Evolutionary conservation across 2,797 vertebrate genomes (phyloP), one percentile per base, ranked within the genome.

Genomic region (Oreochromis mossambicus): DNA sequence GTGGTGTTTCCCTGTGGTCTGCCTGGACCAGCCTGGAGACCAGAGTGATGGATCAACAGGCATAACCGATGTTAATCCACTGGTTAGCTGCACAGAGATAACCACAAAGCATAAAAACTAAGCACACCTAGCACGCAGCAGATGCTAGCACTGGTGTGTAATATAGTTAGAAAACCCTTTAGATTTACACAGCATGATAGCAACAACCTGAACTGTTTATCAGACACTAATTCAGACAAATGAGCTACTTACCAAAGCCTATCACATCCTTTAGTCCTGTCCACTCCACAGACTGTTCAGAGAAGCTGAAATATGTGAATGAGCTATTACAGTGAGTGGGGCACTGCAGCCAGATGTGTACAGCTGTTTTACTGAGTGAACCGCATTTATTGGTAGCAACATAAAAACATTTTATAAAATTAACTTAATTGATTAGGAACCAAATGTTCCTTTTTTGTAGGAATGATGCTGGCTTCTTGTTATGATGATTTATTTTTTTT

Each of bases 371-470:
- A 36, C 10, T 63, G 58, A 63, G 58, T 63, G 58, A 58, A n/a
- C 1, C 6, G n/a, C 6, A n/a, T 63, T 36, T 5, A 63, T 36
- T 63, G 32, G 10, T 5, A 63, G 32, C 58, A 63, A 63, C 58
- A 8, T 36, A 2, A 36, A 63, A 19, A 36, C 32, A 63, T 63
- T 63, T 36, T 6, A 63, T 63, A 5, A 61, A 61, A n/a, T 36
- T 13, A 8, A 63, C 32, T 2, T 63, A 63, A 63, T 13, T 63
- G 32, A 36, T 63, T 63, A 63, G 12, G 11, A 36, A 63, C 10
- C 6, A 63, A 63, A 36, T n/a, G 32, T 0, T 63, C 32, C 4
- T 36, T n/a, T 63, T 63, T 8, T 0, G 0, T 63, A 63, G 58
- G 17, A 36, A 36, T 63, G 32, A 63, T 36, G 58, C 19, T 5